phyloP scores from a whole-genome alignment of 2,888 invertebrate genomes.

The Oxycera nigricornis region DNA sequence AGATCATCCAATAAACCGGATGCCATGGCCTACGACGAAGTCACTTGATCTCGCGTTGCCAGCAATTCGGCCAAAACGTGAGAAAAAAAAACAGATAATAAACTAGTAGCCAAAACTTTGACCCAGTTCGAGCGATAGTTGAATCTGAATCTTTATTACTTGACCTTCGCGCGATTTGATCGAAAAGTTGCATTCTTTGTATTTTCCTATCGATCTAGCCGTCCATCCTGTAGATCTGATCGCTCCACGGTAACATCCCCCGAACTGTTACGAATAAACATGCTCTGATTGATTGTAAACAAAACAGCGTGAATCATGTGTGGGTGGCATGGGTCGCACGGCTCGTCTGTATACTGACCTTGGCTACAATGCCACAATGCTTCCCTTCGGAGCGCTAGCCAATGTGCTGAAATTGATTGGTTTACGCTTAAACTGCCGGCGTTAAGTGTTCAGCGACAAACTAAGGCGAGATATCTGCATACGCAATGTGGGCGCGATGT shows the following conservation, averaged over 20 bases:
- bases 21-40: not conserved
- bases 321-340: not conserved
- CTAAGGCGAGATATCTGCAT: no score
- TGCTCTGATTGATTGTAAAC: constrained; percentile 17
- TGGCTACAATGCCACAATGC: constrained; percentile 17
- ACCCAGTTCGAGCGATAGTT: no score
- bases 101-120: not conserved
- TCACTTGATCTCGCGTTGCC: not conserved
- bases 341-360: constrained; percentile 30
- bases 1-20: not conserved
- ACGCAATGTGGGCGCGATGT: no score
- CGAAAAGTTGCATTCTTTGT: no score
- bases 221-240: no score
- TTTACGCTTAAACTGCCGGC: no score
- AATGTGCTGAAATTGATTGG: no score
- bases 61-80: not conserved
- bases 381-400: not conserved
- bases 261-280: not conserved
- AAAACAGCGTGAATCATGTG: constrained; percentile 3
- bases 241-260: not conserved
- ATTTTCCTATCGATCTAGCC: no score
- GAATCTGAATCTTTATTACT: no score
- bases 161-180: no score
- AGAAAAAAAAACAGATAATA: not conserved
- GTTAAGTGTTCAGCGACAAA: no score